phyloP scores from a whole-genome alignment of 2,797 vertebrate species.

The Lepus townsendii region DNA sequence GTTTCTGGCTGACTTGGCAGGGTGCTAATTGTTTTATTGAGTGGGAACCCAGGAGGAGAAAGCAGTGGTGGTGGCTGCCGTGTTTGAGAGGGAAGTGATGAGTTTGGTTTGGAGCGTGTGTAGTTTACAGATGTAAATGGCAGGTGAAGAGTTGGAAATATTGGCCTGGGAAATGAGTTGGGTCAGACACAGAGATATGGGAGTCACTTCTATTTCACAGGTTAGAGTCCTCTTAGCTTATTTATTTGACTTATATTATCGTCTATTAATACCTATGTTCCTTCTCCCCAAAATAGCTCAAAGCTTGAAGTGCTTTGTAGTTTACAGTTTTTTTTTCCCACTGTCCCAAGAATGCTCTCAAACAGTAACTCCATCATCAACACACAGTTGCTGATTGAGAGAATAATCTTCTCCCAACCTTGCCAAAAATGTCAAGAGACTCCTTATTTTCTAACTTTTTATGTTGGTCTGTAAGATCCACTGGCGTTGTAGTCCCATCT shows the following conservation, averaged over 20 bases:
- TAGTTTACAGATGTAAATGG: not conserved
- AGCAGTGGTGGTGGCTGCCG: not conserved
- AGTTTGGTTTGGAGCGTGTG: not conserved
- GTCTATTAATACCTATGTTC: not conserved
- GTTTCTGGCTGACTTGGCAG: not conserved
- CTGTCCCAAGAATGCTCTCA: not conserved
- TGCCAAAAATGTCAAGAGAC: not conserved
- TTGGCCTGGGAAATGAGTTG: not conserved
- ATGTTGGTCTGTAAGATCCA: not conserved
- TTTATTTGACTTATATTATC: not conserved
- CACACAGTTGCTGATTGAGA: not conserved
- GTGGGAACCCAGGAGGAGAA: not conserved
- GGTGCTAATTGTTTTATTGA: not conserved
- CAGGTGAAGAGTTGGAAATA: not conserved
- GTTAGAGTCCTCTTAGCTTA: not conserved
- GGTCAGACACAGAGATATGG: not conserved
- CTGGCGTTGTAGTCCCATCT: not conserved
- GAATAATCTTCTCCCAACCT: not conserved
- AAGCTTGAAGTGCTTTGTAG: not conserved
- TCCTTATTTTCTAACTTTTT: conserved; percentile 5
- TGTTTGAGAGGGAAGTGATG: not conserved
- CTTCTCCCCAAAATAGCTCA: not conserved
- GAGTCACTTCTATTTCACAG: not conserved
- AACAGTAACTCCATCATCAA: not conserved
- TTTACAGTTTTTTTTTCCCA: not conserved